Evolutionary conservation across 2,113 vertebrate species (phyloP).

Genomic region (Limanda limanda): DNA sequence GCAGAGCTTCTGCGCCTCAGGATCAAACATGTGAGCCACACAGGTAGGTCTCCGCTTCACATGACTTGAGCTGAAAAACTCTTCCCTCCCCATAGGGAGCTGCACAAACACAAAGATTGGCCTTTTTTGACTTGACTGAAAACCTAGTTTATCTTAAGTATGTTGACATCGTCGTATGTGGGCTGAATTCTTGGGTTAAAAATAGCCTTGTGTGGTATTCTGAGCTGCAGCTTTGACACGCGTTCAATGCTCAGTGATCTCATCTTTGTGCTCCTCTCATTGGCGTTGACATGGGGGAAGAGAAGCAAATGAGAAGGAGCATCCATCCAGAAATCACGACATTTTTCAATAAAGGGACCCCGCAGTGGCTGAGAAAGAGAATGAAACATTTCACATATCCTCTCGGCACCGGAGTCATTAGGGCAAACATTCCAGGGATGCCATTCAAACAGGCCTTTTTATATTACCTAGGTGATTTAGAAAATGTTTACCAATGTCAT

Average conservation of each 20-base stretch:
- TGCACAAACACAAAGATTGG: background rate
- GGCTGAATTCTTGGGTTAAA: slow-evolving; percentile 16
- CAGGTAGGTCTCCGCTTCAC: background rate
- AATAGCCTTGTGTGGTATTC: background rate
- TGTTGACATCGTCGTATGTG: background rate
- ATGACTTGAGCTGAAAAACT: background rate
- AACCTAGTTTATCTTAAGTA: background rate
- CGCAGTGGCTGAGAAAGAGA: slow-evolving; percentile 10
- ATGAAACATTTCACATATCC: slow-evolving; percentile 13
- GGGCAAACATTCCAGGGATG: background rate
- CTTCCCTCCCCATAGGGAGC: background rate
- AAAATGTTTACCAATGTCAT: background rate
- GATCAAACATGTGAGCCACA: slow-evolving; percentile 33
- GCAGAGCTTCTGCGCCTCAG: slow-evolving; percentile 28
- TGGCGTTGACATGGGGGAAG: slow-evolving; percentile 39
- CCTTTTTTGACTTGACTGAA: background rate
- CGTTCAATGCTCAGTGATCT: slow-evolving; percentile 50
- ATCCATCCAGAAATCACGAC: slow-evolving; percentile 42
- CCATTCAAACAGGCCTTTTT: background rate
- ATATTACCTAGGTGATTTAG: background rate
- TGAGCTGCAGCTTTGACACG: slow-evolving; percentile 5
- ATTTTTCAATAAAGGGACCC: slow-evolving; percentile 43
- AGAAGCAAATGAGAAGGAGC: slow-evolving; percentile 26
- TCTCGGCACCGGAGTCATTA: slow-evolving; percentile 15
- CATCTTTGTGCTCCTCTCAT: slow-evolving; percentile 30